Conservation (phyloP, 92 coral and sea anemone species). For the Muricea muricata region DNA sequence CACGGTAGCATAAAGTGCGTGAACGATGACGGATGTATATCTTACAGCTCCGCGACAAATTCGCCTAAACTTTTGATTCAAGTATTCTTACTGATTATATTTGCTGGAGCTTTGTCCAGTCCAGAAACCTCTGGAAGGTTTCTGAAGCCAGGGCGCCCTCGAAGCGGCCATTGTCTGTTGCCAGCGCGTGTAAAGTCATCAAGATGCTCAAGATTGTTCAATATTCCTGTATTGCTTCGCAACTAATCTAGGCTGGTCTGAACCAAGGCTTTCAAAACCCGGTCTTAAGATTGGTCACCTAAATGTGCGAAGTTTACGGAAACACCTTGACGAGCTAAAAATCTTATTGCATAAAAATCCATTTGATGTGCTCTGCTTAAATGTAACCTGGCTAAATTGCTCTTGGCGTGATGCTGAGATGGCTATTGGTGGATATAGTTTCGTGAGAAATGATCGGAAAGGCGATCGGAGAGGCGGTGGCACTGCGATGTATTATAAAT, state of each 20-base stretch:
- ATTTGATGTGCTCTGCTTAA: constrained; percentile 25
- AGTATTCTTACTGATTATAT: background rate
- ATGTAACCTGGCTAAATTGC: constrained; percentile 1
- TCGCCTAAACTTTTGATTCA: background rate
- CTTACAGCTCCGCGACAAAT: background rate
- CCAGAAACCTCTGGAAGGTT: background rate
- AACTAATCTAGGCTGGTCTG: constrained; percentile 44
- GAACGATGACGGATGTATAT: constrained; percentile 3
- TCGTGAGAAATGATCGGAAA: constrained; percentile 20
- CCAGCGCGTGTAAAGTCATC: background rate
- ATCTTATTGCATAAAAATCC: constrained; percentile 30
- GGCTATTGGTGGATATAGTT: constrained; percentile 16
- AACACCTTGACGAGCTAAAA: constrained; percentile 31
- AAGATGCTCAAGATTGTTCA: constrained; percentile 10
- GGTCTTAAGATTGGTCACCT: constrained; percentile 38
- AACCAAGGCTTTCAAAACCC: constrained; percentile 31
- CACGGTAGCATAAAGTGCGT: no score
- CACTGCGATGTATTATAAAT: constrained; percentile 22
- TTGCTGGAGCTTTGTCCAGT: background rate
- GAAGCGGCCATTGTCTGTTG: no score
- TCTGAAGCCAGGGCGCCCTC: no score
- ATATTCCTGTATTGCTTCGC: constrained; percentile 12
- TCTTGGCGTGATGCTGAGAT: constrained; percentile 6
- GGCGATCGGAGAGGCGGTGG: constrained; percentile 23
- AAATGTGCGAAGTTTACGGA: constrained; percentile 8